phyloP scores from a whole-genome alignment of 1,140 invertebrate species.

The Sesamia nonagrioides region DNA sequence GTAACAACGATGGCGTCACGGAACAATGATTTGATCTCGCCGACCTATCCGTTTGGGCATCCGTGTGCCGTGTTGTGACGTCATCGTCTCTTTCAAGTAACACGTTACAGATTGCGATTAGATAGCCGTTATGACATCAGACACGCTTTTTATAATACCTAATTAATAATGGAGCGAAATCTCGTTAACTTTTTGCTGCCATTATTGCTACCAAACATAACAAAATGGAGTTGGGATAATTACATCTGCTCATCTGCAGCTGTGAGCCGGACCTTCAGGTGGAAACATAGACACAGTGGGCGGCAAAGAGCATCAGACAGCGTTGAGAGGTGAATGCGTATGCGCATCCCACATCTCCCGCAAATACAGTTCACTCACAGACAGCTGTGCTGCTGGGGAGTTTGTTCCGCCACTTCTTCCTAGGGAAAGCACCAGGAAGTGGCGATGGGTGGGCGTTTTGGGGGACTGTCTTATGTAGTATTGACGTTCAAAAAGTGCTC shows the following conservation, averaged over 20 bases:
- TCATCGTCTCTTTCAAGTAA: constrained; percentile 2
- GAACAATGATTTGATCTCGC: constrained; percentile 14
- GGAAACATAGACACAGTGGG: background rate
- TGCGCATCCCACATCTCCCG: no score
- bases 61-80: constrained; percentile 26
- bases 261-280: background rate
- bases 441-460: no score
- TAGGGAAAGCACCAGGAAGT: no score
- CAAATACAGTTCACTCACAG: no score
- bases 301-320: no score
- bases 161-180: background rate
- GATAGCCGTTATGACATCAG: constrained; percentile 6
- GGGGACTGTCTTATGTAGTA: no score
- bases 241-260: no score
- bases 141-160: background rate
- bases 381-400: no score
- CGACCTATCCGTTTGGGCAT: constrained; percentile 31
- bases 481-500: no score
- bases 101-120: background rate
- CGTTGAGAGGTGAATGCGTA: no score
- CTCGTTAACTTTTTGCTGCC: background rate
- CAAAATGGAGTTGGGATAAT: background rate
- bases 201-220: background rate
- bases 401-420: no score
- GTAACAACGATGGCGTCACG: constrained; percentile 20